Conservation (phyloP, 2,888 invertebrate genomes). For the Nezara viridula region DNA sequence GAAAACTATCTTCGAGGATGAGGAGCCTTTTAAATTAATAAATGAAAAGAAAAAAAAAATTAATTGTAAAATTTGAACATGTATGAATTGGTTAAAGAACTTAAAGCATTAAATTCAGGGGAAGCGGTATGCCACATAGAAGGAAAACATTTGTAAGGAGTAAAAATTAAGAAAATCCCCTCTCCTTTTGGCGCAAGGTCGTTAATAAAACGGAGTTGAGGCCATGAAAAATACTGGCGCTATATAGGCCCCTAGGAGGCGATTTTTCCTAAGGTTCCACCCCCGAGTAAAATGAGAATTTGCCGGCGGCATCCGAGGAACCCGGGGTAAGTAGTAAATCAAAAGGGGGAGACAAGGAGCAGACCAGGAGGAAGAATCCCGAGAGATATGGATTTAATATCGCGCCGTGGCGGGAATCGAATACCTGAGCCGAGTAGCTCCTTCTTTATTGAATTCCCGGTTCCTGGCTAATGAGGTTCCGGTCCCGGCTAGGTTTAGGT, state of each 20-base stretch:
- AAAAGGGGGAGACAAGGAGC: conserved; percentile 43
- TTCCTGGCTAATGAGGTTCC: conserved; percentile 12
- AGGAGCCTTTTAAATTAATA: no score
- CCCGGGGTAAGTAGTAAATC: conserved; percentile 41
- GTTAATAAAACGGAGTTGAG: conserved; percentile 19
- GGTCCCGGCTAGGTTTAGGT: background rate
- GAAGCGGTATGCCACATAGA: background rate
- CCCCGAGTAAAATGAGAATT: conserved; percentile 40
- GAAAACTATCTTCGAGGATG: no score
- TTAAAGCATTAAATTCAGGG: no score
- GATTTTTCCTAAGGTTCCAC: conserved; percentile 14
- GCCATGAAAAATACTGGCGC: conserved; percentile 11
- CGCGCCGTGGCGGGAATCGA: conserved; percentile 27
- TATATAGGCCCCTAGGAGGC: background rate
- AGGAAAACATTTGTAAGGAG: conserved; percentile 1
- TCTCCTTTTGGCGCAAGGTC: background rate
- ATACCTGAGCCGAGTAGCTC: conserved; percentile 13
- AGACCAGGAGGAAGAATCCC: conserved; percentile 50
- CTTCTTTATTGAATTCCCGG: conserved; percentile 8
- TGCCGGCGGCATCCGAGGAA: conserved; percentile 29
- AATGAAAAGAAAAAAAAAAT: no score
- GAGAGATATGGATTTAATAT: conserved; percentile 56
- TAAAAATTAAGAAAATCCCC: conserved; percentile 31
- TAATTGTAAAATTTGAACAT: no score
- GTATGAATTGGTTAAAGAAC: no score